Evolutionary conservation across 2,797 vertebrate genomes (phyloP), one percentile per base, ranked within the genome.

Genomic region (Rhinogobio ventralis): DNA sequence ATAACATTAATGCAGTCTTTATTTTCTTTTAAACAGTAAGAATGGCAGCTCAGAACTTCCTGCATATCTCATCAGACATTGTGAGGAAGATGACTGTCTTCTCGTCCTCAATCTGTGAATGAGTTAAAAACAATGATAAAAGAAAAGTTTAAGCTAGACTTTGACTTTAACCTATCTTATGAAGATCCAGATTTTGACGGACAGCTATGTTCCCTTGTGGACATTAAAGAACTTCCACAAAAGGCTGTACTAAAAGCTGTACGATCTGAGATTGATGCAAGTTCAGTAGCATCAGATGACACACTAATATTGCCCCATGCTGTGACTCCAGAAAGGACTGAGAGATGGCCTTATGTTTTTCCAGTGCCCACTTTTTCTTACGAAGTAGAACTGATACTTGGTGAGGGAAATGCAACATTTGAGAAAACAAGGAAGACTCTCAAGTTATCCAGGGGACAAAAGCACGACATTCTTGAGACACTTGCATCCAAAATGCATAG

Each of bases 341-440:
- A 4, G 33, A 85, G 62, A 86, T 86, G 86, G 75, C 82, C 86
- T 4, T 0, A 13, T 76, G 74, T 62, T 87, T 73, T 90, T 51
- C 66, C 72, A 86, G 13, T 89, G 64, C 88, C 89, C 2, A 75
- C 60, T 25, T 90, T 91, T 84, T 89, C 81, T 4, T 80, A 79
- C 3, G 53, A 90, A 30, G 80, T 91, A 68, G 82, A 89, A 53
- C 25, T 80, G 13, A 11, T 83, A 69, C n/a, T 73, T 45, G 42
- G n/a, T 45, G 45, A 73, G 71, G 71, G 45, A 73, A 73, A 49
- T 73, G 45, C 15, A 49, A 17, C 45, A 46, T 49, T 7, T 49
- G 71, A 73, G 23, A 73, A 13, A 73, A 46, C 71, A 28, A n/a
- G 45, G 3, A 73, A 74, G 60, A 85, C 67, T 87, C 53, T 83